phyloP scores from a whole-genome alignment of 1,140 invertebrate species.

The Chironomus striatipennis region DNA sequence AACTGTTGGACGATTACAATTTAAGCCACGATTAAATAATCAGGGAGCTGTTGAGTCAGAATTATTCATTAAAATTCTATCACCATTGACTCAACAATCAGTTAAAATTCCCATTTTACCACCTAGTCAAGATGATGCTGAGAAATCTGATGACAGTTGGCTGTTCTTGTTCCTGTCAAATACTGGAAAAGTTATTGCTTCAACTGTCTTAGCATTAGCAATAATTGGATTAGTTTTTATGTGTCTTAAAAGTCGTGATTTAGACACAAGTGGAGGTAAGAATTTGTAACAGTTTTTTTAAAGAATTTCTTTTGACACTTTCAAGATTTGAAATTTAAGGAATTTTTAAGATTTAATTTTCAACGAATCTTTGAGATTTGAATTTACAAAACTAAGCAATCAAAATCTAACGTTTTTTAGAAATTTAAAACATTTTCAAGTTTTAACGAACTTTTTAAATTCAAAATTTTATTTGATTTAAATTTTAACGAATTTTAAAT shows the following conservation, averaged over 20 bases:
- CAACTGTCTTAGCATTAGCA: neutral
- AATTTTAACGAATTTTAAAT: too few species aligned
- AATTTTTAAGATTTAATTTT: too few species aligned
- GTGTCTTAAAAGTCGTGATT: neutral
- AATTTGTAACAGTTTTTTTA: too few species aligned
- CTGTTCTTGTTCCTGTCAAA: neutral
- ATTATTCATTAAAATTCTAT: constrained; percentile 28
- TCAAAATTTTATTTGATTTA: too few species aligned
- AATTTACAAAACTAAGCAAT: too few species aligned
- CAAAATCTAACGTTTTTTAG: too few species aligned
- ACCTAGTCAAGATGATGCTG: neutral
- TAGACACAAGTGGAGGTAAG: neutral
- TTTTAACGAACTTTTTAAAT: too few species aligned
- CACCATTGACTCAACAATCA: constrained; percentile 29
- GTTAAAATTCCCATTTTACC: constrained; percentile 27
- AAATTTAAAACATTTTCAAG: too few species aligned
- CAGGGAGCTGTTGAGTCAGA: constrained; percentile 28
- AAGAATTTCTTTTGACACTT: too few species aligned
- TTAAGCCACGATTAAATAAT: constrained; percentile 28
- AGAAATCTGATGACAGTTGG: neutral
- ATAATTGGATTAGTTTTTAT: neutral
- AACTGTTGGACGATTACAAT: constrained; percentile 28
- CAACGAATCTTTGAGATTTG: too few species aligned
- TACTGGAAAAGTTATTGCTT: constrained; percentile 2
- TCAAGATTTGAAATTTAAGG: neutral